A percentile compares a stretch with the other conserved stretches of the same genome.
These are phyloP conservation scores for Stegodyphus mimosarum DNA, from an alignment of 1,140 invertebrate genomes.

Conservation along the genomic window DNA sequence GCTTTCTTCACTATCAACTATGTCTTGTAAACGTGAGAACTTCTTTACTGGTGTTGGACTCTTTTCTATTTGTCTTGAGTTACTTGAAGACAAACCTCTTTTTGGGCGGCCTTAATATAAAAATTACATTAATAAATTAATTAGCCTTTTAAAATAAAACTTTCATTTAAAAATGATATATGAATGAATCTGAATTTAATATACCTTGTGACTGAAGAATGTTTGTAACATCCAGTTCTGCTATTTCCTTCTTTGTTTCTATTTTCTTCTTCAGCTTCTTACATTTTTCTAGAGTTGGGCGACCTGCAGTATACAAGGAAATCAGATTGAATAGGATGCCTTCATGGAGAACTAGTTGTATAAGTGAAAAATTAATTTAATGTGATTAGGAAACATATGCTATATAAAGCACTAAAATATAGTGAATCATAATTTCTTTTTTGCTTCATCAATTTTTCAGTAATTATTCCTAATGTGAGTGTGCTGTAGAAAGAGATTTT, in stretches of 20 bases:
- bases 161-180: not conserved
- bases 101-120: constrained; percentile 14
- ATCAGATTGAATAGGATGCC: not conserved
- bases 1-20: constrained; percentile 51
- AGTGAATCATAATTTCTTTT: not conserved
- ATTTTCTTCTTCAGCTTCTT: constrained; percentile 47
- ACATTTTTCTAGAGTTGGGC: constrained; percentile 53
- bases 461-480: not conserved
- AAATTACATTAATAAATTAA: not conserved
- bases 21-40: constrained; percentile 14
- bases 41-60: not conserved
- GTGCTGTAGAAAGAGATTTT: no score
- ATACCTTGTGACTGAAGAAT: constrained; percentile 33
- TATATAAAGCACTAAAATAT: not conserved
- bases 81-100: constrained; percentile 13
- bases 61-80: not conserved
- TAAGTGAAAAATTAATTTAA: not conserved
- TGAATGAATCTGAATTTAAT: no score
- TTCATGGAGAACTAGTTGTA: not conserved
- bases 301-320: not conserved
- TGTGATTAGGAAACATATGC: not conserved
- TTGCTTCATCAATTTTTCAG: not conserved
- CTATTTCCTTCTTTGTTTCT: constrained; percentile 50
- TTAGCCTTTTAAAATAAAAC: not conserved
- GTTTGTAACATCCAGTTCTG: constrained; percentile 34